Base-by-base conservation (phyloP, 2,113 vertebrate genomes). In the Psittacula cyanocephala region DNA sequence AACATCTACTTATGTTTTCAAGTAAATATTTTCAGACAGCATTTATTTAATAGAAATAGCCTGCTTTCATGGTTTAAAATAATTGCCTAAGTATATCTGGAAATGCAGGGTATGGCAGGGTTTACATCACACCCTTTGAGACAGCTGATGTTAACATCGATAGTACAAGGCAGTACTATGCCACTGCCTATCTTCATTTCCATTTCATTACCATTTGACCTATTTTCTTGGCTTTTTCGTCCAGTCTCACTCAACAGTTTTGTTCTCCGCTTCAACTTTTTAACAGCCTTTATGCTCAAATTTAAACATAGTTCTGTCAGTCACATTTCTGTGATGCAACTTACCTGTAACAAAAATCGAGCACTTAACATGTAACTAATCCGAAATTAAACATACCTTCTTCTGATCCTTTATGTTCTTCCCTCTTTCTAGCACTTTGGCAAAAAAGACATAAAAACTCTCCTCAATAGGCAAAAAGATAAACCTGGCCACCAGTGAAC, bases 401-500 rank as follows among this genome's bases (percentile, higher is more conserved):
- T 98, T 99, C 96, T 99, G 99, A 63, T 97, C 98, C 65, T 90
- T 97, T 52, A 98, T 97, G 44, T 95, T 79, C 75, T 97, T 98
- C 31, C 98, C 99, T 91, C 99, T 98, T 94, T 99, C 98, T 89
- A 99, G 96, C 35, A 99, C 98, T 92, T 99, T 99, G 86, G 98
- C 99, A 91, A 99, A 99, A 95, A 99, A 99, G 74, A 99, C 95
- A 81, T 99, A 99, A 98, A 99, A 99, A 96, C 99, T 99, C 81
- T 99, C 99, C 91, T 99, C 99, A 62, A 99, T 98, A 68, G 99
- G 99, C 89, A 98, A 95, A 97, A 99, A 99, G 94, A 99, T 89
- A 97, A 99, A 99, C 53, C 99, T 98, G 15, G 99, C 99, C 94
- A 99, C 99, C 98, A 99, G 98, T 25, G 99, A 99, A 67, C 99